Evolutionary conservation across 2,113 vertebrate species (phyloP), one percentile per base, ranked within the genome.

Genomic region (Lasiurus borealis): DNA sequence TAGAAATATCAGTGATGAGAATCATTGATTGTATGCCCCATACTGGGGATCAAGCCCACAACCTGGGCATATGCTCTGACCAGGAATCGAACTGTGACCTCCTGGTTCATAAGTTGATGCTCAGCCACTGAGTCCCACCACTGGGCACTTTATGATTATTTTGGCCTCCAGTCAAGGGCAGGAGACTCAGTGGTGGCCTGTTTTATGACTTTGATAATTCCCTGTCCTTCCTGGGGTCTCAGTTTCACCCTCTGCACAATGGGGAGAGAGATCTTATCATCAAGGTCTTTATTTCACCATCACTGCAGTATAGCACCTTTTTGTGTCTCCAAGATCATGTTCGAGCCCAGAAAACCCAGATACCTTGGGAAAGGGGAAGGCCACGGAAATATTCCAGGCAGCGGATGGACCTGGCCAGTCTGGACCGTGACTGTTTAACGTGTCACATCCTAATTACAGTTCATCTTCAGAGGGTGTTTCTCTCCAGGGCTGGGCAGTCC

Each of bases 401-500:
- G 59, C 90, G 25, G 86, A 85, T 62, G 92, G 71, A 86, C 94
- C 96, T 66, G 90, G 88, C 80, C 69, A 0, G 57, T 11, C 96
- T 19, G 40, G 0, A n/a, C 68, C 87, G 54, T 97, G 82, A 97
- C 95, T 98, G 96, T 98, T 97, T 96, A 93, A 96, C 96, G 94
- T 34, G 52, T 96, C 93, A 5, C 91, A 64, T 97, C 97, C 96
- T 94, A 50, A 77, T 82, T 84, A 95, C 0, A 96, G 97, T 82
- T 97, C 95, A 91, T 64, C 8, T 40, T 52, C 46, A 1, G 10
- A 46, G 23, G 46, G 48, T 57, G 27, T 23, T 46, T 23, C 36
- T 16, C 40, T 48, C 13, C 5, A 12, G 0, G 10, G 62, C 62
- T 16, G 44, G 19, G 68, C 36, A 36, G 19, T 36, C 68, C n/a